Percentiles rank a stretch among this genome's conserved stretches.
Evolutionary conservation across 1,140 invertebrate genomes (phyloP).

Genomic region (Brachionus koreanus): DNA sequence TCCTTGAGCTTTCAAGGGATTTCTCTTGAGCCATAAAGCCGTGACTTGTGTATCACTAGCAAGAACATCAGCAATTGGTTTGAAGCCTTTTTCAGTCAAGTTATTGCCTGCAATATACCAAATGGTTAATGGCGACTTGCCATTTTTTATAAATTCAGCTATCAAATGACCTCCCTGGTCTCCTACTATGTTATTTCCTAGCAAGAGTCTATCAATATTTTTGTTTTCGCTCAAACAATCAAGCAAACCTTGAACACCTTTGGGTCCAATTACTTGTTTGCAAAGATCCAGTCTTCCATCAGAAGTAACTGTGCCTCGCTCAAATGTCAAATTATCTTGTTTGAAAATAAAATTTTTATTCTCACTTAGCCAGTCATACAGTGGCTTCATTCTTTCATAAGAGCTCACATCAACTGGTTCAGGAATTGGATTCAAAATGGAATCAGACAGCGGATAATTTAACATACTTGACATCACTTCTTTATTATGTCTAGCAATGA

Average conservation of each 20-base stretch:
- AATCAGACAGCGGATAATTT: constrained; percentile 8
- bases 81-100: background rate
- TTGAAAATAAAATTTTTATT: background rate
- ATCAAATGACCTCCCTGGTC: background rate
- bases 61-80: constrained; percentile 13
- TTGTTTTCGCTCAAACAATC: background rate
- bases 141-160: constrained; percentile 14
- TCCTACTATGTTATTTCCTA: constrained; percentile 43
- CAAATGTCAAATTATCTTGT: background rate
- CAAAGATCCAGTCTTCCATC: constrained; percentile 42
- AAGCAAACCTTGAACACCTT: constrained; percentile 18
- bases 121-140: background rate
- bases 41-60: background rate
- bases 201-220: constrained; percentile 4
- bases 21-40: constrained; percentile 41
- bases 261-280: constrained; percentile 43
- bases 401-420: constrained; percentile 29
- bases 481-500: constrained; percentile 3
- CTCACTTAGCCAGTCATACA: constrained; percentile 7
- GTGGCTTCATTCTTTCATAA: constrained; percentile 13
- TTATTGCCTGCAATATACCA: constrained; percentile 44
- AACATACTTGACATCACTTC: background rate
- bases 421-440: constrained; percentile 28
- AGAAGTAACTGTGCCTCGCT: constrained; percentile 4
- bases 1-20: constrained; percentile 23